A percentile compares a stretch with the other conserved stretches of the same genome.
Evolutionary conservation across 1,140 invertebrate genomes (phyloP).

Genomic region (Heliconius hermathena): DNA sequence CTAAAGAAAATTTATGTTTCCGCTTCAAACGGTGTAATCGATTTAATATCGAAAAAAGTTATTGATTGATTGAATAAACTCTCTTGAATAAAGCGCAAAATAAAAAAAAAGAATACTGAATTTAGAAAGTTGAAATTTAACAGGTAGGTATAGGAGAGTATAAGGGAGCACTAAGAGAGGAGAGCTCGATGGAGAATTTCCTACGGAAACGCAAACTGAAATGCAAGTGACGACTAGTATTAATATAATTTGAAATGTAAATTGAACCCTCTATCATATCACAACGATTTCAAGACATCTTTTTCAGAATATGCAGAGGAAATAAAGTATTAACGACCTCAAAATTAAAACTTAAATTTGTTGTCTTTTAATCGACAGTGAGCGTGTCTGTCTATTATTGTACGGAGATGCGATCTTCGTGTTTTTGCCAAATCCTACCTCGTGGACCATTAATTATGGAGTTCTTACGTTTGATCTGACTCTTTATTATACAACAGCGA

Average conservation of each 20-base stretch:
- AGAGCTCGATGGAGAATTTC: no score
- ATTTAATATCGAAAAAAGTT: not conserved
- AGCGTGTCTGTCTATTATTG: conserved; percentile 12
- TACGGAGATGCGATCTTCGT: conserved; percentile 17
- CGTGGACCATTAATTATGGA: conserved; percentile 17
- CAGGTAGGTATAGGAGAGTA: not conserved
- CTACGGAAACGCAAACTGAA: no score
- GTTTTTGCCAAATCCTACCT: conserved; percentile 28
- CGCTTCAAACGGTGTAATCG: not conserved
- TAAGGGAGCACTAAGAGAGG: no score
- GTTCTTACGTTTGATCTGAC: not conserved
- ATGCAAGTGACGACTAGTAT: no score
- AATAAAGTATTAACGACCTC: not conserved
- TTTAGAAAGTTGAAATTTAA: not conserved
- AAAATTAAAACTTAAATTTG: not conserved
- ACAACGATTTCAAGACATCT: no score
- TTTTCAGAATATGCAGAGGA: no score
- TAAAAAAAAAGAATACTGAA: not conserved
- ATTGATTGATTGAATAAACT: not conserved
- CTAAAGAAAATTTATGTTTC: not conserved
- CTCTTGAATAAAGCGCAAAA: not conserved
- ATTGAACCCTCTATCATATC: no score
- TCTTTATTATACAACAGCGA: not conserved
- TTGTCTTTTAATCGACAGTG: not conserved
- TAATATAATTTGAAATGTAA: no score